These are phyloP conservation scores for Ennomos quercinarius DNA, from an alignment of 2,888 invertebrate genomes.

Conservation along the genomic window DNA sequence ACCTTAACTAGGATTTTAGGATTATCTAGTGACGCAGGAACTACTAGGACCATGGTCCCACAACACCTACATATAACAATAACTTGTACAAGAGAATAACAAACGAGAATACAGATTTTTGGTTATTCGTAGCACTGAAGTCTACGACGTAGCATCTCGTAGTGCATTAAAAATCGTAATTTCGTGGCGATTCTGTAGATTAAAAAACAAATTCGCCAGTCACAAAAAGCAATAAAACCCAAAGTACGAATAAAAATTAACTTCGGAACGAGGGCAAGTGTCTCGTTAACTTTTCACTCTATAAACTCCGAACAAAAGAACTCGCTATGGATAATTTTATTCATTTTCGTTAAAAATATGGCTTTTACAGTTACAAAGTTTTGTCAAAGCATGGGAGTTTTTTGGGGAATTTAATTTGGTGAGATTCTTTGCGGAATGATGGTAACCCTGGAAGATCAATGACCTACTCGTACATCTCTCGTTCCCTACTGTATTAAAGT, in stretches of 20 bases:
- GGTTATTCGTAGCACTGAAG: conserved; percentile 1
- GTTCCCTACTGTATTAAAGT: no score
- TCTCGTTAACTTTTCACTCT: conserved; percentile 16
- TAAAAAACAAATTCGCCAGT: neutral
- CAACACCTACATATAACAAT: no score
- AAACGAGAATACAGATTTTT: neutral
- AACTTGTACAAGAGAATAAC: no score
- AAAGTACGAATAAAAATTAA: conserved; percentile 13
- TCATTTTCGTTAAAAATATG: conserved; percentile 24
- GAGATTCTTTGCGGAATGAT: conserved; percentile 1
- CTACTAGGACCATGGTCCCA: no score
- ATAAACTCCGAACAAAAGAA: conserved; percentile 8
- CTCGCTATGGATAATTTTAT: conserved; percentile 6
- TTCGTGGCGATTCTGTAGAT: neutral
- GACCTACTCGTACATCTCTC: no score
- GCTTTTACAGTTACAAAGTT: conserved; percentile 17
- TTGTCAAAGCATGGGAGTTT: conserved; percentile 13
- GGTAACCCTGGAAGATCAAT: neutral
- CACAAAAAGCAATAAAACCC: conserved; percentile 5
- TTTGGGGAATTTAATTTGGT: conserved; percentile 20
- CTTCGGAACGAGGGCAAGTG: conserved; percentile 4
- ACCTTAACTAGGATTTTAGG: no score
- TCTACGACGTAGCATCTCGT: conserved; percentile 13
- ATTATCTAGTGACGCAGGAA: no score
- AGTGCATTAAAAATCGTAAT: neutral